Evolutionary conservation across 2,113 vertebrate species (phyloP), one percentile per base, ranked within the genome.

Genomic region (Actinemys pallida): DNA sequence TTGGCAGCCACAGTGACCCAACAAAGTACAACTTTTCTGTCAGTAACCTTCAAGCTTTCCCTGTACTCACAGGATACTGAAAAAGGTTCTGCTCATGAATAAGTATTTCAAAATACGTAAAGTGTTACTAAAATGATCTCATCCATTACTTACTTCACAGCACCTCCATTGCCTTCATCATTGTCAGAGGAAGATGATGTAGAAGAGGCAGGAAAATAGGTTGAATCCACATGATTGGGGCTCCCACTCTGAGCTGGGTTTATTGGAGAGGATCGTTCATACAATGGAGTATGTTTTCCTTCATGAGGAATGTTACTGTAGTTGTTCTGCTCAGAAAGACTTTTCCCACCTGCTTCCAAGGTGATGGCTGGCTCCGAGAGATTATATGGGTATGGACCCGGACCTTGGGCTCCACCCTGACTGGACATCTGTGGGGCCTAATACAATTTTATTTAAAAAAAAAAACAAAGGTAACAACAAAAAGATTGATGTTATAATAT

Each of bases 271-370:
- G 99, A 99, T 69, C 99, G 98, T 97, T 99, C 99, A 10, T 99
- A 99, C 96, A 99, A 98, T n/a, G 99, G 99, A 24, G 99, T 99
- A 97, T 99, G 99, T 96, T 99, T 99, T 98, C 99, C 99, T 98
- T 99, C 99, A 0, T 98, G 98, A 98, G 99, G 99, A 99, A 99
- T 99, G 99, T 99, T 99, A 97, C 99, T 97, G 98, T 99, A 99
- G 98, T 97, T 99, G 98, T 99, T 99, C 98, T 99, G 99, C 97
- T 99, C 98, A 75, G 98, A 97, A 95, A 98, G 96, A 97, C 97
- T 98, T 98, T 99, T 99, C 82, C 98, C 98, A 86, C 96, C 96
- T 24, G 98, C 88, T 93, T 99, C 98, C 97, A 98, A 95, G 92
- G 97, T 86, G 92, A 98, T 98, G 89, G 98, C 97, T 84, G 98